Evolutionary conservation across 2,888 invertebrate genomes (phyloP), one percentile per base, ranked within the genome.

Genomic region (Calameuta idolon): DNA sequence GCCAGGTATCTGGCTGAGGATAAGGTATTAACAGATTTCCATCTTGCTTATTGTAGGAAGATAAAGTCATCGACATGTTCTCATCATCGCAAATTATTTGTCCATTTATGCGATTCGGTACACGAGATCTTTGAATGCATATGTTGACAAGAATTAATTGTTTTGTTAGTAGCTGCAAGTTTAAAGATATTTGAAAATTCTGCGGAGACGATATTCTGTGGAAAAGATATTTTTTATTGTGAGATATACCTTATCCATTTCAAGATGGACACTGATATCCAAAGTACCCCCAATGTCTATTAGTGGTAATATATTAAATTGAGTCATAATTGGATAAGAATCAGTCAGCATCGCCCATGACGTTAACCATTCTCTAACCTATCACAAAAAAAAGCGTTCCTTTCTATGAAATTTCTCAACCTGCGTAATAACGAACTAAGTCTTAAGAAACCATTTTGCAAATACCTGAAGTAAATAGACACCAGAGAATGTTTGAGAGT

Each of bases 231-330:
- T 11, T 23, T 37, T 11, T 71, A 40, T n/a, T 11, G 34, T 31
- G 3, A 31, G 40, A 37, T 80, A 82, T 88, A 92, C 92, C 84
- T 92, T 82, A 79, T 91, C 87, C 73, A 90, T 83, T 83, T 92
- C 91, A 71, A 92, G 85, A 82, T 89, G 90, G 75, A 91, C 84
- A 69, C 86, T 87, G 79, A 93, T 90, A 75, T 91, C 91, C 2
- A 93, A 88, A 5, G 92, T 92, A 69, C 93, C 93, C 34, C 93
- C 93, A 79, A 92, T 91, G 80, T 93, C 93, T 37, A 92, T 87
- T 78, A 92, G 89, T 12, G 92, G 92, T 69, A 92, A 82, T 81
- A 92, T 87, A 79, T 92, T 89, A 83, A 92, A 92, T 76, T 91
- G 91, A 3, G 89, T 87, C 69, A 92, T 87, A 40, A 92, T 88